Percentiles rank a stretch among this genome's conserved stretches.
phyloP scores from a whole-genome alignment of 2,797 vertebrate genomes.

The Sebastes goodei region DNA sequence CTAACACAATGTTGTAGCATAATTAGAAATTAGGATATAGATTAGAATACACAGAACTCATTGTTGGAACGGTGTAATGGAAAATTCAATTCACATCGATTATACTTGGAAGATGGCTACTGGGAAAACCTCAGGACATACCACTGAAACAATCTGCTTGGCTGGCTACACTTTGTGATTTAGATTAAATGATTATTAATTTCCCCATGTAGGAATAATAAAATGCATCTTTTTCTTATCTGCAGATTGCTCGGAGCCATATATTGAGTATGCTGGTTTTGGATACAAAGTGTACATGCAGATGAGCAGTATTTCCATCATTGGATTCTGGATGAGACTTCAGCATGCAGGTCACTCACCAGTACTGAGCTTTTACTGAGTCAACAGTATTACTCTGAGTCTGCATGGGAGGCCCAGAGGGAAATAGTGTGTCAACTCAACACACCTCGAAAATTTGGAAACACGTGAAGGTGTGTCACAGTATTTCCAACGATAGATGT shows the following conservation, averaged over 20 bases:
- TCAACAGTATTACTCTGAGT: constrained; percentile 8
- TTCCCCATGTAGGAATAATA: not conserved
- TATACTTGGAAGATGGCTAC: not conserved
- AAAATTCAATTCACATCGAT: not conserved
- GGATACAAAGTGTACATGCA: not conserved
- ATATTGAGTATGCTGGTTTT: not conserved
- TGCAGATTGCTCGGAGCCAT: not conserved
- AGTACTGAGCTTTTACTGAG: not conserved
- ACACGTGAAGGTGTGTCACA: constrained; percentile 3
- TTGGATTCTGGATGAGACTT: constrained; percentile 7
- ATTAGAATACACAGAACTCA: not conserved
- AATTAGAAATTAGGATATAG: not conserved
- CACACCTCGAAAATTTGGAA: constrained; percentile 8
- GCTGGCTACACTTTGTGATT: not conserved
- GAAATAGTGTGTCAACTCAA: constrained; percentile 6
- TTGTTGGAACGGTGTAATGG: not conserved
- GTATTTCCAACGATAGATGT: not conserved
- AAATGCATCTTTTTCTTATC: not conserved
- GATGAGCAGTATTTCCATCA: not conserved
- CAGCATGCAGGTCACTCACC: not conserved
- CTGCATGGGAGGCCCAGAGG: not conserved
- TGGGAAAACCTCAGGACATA: not conserved
- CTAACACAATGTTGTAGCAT: not conserved
- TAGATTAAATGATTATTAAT: not conserved
- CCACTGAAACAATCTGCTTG: too few species aligned